phyloP scores from a whole-genome alignment of 2,113 vertebrate species.

The Chamaetylas fuelleborni region DNA sequence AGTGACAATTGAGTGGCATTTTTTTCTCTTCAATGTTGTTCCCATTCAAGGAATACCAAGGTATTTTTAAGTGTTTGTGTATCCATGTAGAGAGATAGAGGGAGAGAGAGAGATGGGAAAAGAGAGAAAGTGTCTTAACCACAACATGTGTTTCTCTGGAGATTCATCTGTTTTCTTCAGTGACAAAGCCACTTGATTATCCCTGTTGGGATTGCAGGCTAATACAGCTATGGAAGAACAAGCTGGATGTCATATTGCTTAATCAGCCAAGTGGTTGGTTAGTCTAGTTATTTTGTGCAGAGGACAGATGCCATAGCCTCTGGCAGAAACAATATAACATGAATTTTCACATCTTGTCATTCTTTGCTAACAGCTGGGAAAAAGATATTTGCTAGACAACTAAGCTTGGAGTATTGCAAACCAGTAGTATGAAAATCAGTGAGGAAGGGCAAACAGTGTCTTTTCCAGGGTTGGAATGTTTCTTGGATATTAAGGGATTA shows the following conservation, averaged over 20 bases:
- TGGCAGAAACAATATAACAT: not conserved
- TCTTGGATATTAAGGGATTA: not conserved
- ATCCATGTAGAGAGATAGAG: not conserved
- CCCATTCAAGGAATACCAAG: not conserved
- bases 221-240: not conserved
- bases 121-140: not conserved
- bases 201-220: not conserved
- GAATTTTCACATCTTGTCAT: not conserved
- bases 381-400: not conserved
- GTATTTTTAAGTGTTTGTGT: not conserved
- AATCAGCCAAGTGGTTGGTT: not conserved
- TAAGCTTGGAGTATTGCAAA: not conserved
- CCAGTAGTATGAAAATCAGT: not conserved
- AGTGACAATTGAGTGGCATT: not conserved
- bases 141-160: not conserved
- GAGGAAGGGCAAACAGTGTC: not conserved
- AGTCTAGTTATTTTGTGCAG: not conserved
- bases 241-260: not conserved
- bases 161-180: constrained; percentile 25
- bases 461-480: not conserved
- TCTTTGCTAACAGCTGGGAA: not conserved
- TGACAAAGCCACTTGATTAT: not conserved
- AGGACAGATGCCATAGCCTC: not conserved
- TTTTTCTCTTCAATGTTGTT: not conserved
- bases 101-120: not conserved